Conservation (phyloP, 2,113 vertebrate genomes). For the Climacteris rufus region DNA sequence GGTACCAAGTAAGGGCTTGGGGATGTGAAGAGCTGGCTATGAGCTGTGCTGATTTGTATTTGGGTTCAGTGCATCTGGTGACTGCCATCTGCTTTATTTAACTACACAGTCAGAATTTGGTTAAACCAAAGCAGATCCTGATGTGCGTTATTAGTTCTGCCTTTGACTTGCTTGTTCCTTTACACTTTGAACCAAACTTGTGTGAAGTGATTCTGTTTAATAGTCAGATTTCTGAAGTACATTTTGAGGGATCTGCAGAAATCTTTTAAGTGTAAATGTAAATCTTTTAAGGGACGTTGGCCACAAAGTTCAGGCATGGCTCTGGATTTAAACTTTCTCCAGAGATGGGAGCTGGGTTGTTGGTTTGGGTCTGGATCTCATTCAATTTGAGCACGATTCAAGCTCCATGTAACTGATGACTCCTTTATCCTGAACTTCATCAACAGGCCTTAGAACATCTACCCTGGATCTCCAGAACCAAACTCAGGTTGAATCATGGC, state of each 20-base stretch:
- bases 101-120: not conserved
- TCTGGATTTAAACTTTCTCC: not conserved
- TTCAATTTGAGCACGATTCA: not conserved
- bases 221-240: not conserved
- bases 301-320: not conserved
- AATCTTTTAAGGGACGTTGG: not conserved
- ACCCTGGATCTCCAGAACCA: not conserved
- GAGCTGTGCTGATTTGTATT: not conserved
- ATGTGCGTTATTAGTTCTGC: not conserved
- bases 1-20: not conserved
- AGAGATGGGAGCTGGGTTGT: not conserved
- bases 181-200: not conserved
- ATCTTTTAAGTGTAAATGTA: not conserved
- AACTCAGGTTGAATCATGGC: not conserved
- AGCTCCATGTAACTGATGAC: not conserved
- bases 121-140: not conserved
- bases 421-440: not conserved
- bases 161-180: not conserved
- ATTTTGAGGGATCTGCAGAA: not conserved
- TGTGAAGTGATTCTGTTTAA: not conserved
- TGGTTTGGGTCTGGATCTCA: not conserved
- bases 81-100: not conserved
- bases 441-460: not conserved
- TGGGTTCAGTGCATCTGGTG: not conserved
- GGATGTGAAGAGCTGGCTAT: not conserved